Evolutionary conservation across 2,797 vertebrate species (phyloP), one percentile per base, ranked within the genome.

Genomic region (Alauda arvensis): DNA sequence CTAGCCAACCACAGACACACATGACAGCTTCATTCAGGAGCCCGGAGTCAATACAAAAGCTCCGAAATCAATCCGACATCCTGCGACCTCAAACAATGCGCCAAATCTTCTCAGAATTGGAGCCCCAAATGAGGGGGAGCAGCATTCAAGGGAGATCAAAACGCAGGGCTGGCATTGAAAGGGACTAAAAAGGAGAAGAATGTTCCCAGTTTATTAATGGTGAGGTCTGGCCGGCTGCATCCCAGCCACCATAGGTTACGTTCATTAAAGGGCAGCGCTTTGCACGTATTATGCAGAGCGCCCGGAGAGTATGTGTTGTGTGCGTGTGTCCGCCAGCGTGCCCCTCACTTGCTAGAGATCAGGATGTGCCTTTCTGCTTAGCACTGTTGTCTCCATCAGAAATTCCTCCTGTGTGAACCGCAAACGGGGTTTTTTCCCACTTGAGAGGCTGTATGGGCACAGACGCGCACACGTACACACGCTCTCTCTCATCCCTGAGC

Each of bases 1-100:
- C 96, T 97, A 96, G 96, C 96, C 97, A 97, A 97, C 96, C 96
- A 95, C 95, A 97, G 97, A 98, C 97, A 96, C 94, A 95, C 95
- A 96, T 97, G 97, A 98, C 97, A 97, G 97, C 98, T 98, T 98
- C 97, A 98, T 98, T 97, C 97, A 97, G 96, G 94, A 95, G 95
- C 95, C 93, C 77, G 16, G 94, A 95, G 94, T 95, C 96, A 91
- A 94, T 96, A 98, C 97, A 98, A 97, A 97, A 96, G 97, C 96
- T 94, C 94, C 91, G 95, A 98, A 98, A 98, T 97, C 97, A 97
- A 97, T 98, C 97, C 95, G 96, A 96, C 97, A 96, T 97, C 97
- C 96, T 95, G 96, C 95, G 89, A 97, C 96, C 96, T 96, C 86
- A 93, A 95, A 98, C 97, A 98, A 98, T 97, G 94, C 83, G 33